Evolutionary conservation across 35 echinoderm and acorn worm species (phyloP), one percentile per base, ranked within the genome.

Genomic region (Patiria miniata): DNA sequence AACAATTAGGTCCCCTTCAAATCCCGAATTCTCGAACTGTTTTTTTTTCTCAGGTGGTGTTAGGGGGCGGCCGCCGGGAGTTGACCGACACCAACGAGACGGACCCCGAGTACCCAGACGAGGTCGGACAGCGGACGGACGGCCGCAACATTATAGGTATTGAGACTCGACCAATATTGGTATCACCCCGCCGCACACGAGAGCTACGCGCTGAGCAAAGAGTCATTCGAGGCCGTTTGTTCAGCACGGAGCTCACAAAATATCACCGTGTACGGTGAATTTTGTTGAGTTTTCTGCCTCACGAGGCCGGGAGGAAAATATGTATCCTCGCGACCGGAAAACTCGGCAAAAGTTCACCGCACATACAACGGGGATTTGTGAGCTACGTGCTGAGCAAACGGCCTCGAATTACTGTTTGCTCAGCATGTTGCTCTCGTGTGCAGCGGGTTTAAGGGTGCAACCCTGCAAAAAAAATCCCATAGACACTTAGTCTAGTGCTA

Each of bases 61-160:
- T 86, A 12, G 84, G 84, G 5, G 84, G 84, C 10, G 84, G 84
- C 8, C 30, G 84, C 5, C 36, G 65, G 10, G 42, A 77, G 40
- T 40, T 86, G 36, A n/a, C 76, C 12, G 10, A 9, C 26, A 52
- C 40, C 0, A 47, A 58, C 30, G 15, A 18, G 5, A 8, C 22
- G 16, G 84, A 86, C 65, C 40, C 14, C 40, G 84, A 86, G 68
- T 86, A 86, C 65, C 39, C 36, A 32, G 28, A n/a, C 44, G 69
- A 51, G 37, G 29, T 18, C 10, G 84, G 84, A 10, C 23, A 42
- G 22, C 61, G 84, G 17, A 40, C 28, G 42, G 84, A 86, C 42
- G 65, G 61, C 8, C 59, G 68, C 21, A 77, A 86, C 33, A 32
- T 86, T 9, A 84, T 84, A 30, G 53, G 57, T 84, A 58, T 6